A percentile compares a stretch with the other conserved stretches of the same genome.
These are phyloP conservation scores for Endotricha flammealis DNA, from an alignment of 2,888 invertebrate genomes.

Conservation along the genomic window DNA sequence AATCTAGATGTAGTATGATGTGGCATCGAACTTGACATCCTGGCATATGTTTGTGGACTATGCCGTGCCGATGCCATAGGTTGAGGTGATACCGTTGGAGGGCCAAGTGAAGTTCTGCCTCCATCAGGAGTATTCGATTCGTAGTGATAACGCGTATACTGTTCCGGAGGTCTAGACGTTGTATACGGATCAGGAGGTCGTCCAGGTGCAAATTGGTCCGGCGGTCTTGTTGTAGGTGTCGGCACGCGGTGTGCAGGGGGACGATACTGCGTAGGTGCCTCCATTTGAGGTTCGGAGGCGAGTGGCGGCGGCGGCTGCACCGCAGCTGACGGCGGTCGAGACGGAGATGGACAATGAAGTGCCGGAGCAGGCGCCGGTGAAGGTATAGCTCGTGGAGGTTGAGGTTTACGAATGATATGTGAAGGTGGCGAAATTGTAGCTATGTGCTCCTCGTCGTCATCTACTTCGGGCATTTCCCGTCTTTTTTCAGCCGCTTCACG, in stretches of 20 bases:
- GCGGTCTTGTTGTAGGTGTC: conserved; percentile 53
- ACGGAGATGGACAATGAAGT: conserved; percentile 56
- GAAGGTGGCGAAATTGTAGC: conserved; percentile 68
- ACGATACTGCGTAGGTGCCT: conserved; percentile 44
- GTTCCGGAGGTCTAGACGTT: conserved; percentile 57
- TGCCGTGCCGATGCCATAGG: conserved; percentile 54
- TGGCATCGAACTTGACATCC: conserved; percentile 56
- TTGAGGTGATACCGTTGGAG: conserved; percentile 51
- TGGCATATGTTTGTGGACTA: conserved; percentile 61
- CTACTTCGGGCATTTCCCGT: conserved; percentile 61
- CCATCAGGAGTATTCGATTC: conserved; percentile 47
- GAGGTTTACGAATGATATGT: conserved; percentile 68
- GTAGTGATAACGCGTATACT: conserved; percentile 56
- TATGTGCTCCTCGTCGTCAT: conserved; percentile 60
- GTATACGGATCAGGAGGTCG: conserved; percentile 64
- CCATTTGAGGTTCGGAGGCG: conserved; percentile 44
- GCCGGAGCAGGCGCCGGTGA: conserved; percentile 59
- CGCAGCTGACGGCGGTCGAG: conserved; percentile 51
- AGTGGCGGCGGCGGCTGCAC: conserved; percentile 34
- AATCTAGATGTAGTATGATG: conserved; percentile 53
- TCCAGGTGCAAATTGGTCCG: conserved; percentile 55
- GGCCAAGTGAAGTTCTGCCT: conserved; percentile 47
- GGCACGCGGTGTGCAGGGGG: conserved; percentile 48
- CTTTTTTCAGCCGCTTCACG: conserved; percentile 71
- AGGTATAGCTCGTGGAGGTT: conserved; percentile 53